Conservation (phyloP, 1,140 invertebrate genomes). For the Stratiolaelaps scimitus region DNA sequence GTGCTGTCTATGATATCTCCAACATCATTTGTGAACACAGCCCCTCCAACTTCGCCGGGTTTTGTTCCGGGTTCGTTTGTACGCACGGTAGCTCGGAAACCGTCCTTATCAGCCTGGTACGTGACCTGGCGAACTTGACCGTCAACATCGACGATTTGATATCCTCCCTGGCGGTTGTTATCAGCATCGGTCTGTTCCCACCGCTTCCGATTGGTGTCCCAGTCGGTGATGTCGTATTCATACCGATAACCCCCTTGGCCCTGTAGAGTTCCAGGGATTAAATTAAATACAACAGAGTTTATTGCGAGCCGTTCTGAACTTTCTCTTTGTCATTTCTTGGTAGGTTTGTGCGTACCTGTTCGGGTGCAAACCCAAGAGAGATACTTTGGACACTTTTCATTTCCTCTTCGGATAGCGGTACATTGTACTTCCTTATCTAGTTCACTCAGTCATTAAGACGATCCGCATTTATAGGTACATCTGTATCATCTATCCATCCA, state of each 20-base stretch:
- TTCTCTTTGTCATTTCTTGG: not conserved
- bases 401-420: too few relatives aligned
- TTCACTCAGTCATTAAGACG: too few relatives aligned
- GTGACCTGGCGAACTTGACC: constrained; percentile 12
- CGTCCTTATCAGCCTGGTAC: constrained; percentile 23
- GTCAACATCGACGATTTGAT: constrained; percentile 24
- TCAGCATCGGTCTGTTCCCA: constrained; percentile 24
- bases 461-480: too few relatives aligned
- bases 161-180: constrained; percentile 14
- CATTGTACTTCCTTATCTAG: too few relatives aligned
- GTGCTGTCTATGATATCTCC: constrained; percentile 19
- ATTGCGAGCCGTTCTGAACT: not conserved
- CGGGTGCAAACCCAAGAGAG: too few relatives aligned
- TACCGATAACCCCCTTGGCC: constrained; percentile 24
- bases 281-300: not conserved
- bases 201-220: constrained; percentile 21
- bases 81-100: constrained; percentile 1
- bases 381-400: too few relatives aligned
- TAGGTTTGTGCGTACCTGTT: not conserved
- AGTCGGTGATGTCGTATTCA: constrained; percentile 24
- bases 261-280: not conserved
- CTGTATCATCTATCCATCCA: too few relatives aligned
- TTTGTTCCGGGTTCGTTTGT: constrained; percentile 23
- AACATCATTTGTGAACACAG: constrained; percentile 23
- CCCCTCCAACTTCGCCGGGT: constrained; percentile 16